Conservation (phyloP, 2,797 vertebrate species). For the Urocyon cinereoargenteus region DNA sequence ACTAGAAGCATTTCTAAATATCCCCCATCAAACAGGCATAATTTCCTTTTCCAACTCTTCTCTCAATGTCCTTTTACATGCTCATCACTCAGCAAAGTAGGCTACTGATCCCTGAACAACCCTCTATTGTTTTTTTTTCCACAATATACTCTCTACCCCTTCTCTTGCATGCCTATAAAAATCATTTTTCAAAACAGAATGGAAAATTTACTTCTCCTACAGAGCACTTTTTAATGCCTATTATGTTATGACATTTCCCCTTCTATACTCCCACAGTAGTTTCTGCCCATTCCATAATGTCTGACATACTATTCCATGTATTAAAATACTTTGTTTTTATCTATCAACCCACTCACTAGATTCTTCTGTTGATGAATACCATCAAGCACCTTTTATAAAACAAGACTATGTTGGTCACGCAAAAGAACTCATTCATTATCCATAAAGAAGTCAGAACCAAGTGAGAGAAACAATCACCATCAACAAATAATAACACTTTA, state of each 20-base stretch:
- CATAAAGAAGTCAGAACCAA: slow-evolving; percentile 24
- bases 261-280: neutral
- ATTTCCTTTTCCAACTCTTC: neutral
- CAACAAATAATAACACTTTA: neutral
- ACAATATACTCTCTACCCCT: neutral
- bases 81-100: neutral
- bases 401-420: neutral
- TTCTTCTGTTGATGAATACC: slow-evolving; percentile 23
- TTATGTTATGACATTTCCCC: neutral
- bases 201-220: neutral
- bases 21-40: neutral
- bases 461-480: neutral
- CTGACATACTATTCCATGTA: neutral
- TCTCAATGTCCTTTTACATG: neutral
- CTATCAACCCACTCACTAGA: neutral
- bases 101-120: neutral
- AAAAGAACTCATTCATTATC: neutral
- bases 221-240: neutral
- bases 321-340: neutral
- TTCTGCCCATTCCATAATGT: neutral
- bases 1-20: neutral
- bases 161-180: neutral
- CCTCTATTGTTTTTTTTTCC: neutral
- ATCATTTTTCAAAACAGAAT: neutral
- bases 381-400: slow-evolving; percentile 20